phyloP scores from a whole-genome alignment of 2,888 invertebrate species.

The Leucophora obtusa region DNA sequence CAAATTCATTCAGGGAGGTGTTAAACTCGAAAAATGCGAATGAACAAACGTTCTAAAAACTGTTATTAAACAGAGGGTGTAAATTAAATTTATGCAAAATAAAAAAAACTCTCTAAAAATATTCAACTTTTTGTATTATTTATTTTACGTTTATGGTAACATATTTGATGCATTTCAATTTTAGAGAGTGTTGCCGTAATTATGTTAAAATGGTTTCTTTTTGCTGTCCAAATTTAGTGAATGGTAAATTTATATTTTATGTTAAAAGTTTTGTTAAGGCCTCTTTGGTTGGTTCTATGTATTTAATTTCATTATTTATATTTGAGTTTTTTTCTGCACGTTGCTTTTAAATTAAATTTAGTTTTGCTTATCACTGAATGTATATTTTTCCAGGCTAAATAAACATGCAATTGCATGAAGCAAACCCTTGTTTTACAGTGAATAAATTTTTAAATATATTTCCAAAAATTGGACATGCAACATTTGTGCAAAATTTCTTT shows the following conservation, averaged over 20 bases:
- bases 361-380: slow-evolving; percentile 35
- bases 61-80: slow-evolving; percentile 14
- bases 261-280: not conserved
- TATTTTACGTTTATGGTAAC: slow-evolving; percentile 2
- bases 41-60: not conserved
- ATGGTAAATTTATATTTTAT: not conserved
- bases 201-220: not conserved
- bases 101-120: not conserved
- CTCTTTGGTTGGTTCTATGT: not conserved
- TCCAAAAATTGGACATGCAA: slow-evolving; percentile 35
- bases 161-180: slow-evolving; percentile 4
- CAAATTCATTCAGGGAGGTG: not conserved
- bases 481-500: slow-evolving; percentile 32
- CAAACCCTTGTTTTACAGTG: slow-evolving; percentile 40
- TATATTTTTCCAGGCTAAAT: slow-evolving; percentile 16
- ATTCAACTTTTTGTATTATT: not conserved
- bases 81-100: slow-evolving; percentile 9
- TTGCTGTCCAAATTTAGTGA: not conserved
- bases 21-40: not conserved
- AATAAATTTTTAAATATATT: slow-evolving; percentile 5
- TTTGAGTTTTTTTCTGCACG: not conserved
- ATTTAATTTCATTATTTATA: slow-evolving; percentile 25
- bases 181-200: not conserved
- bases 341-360: slow-evolving; percentile 24
- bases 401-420: slow-evolving; percentile 53